Base-by-base conservation (phyloP, 2,113 vertebrate species). In the Todiramphus saurophagus region DNA sequence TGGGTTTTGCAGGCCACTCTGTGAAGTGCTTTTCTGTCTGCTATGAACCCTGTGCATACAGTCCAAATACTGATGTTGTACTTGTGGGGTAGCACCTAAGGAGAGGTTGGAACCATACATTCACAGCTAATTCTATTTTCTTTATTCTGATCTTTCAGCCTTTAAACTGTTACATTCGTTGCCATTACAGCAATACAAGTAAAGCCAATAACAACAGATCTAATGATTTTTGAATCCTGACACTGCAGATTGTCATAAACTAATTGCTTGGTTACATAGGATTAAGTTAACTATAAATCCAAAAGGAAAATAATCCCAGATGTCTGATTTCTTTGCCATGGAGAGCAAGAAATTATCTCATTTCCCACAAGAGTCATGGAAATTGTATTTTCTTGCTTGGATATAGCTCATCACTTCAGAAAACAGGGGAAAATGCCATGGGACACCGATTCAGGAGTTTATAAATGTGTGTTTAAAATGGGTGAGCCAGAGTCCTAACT, bases 11-110 rank as follows among this genome's bases (percentile, higher is more conserved):
- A 74, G 44, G 41, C n/a, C 15, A 46, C 10, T 25, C 28, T 89
- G 60, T 82, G 44, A 79, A 73, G 37, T 73, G 30, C 7, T 75
- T 74, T 82, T 87, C 17, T 79, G 37, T 68, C 62, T 87, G 15
- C 21, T n/a, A 3, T 15, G 10, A 86, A 55, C 3, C 4, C 35
- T 5, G 7, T 83, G 16, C 43, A 70, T 2, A 0, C 33, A 70
- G 14, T 39, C 21, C 35, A 27, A 58, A 37, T 48, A 37, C 17
- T 78, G 48, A 25, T 68, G 50, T 77, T 51, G 37, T 53, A 30
- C 4, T 79, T 0, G 0, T 37, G 5, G 7, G 11, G 3, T 69
- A 59, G 62, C 27, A 70, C 23, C 25, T 51, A 64, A 59, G 33
- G 30, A 39, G 18, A 56, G 5, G 16, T 79, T 37, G 62, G 14